These are phyloP conservation scores for Calameuta idolon DNA, from an alignment of 2,888 invertebrate genomes.

Conservation along the genomic window DNA sequence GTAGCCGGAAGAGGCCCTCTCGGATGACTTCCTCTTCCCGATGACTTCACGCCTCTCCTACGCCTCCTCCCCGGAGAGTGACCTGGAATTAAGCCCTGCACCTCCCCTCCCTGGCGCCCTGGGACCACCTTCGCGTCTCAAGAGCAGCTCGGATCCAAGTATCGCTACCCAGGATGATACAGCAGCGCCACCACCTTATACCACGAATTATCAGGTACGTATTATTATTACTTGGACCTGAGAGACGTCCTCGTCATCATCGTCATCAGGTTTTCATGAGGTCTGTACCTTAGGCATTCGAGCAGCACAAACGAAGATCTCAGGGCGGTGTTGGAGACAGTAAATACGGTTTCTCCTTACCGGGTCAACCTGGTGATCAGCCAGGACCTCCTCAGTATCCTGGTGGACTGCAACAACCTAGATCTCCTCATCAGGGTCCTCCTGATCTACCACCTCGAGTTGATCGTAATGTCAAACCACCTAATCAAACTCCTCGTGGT, in stretches of 20 bases:
- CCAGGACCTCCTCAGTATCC: slow-evolving; percentile 61
- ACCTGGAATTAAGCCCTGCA: slow-evolving; percentile 87
- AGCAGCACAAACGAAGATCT: slow-evolving; percentile 58
- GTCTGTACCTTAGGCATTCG: slow-evolving; percentile 42
- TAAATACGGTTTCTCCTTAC: slow-evolving; percentile 74
- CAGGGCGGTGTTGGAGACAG: slow-evolving; percentile 71
- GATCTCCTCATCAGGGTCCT: slow-evolving; percentile 68
- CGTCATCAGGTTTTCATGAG: not conserved
- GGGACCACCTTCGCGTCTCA: slow-evolving; percentile 72
- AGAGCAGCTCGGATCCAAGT: slow-evolving; percentile 89
- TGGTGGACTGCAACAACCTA: slow-evolving; percentile 55
- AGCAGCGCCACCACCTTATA: slow-evolving; percentile 87
- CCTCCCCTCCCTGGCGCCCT: slow-evolving; percentile 73
- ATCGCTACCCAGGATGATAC: slow-evolving; percentile 92
- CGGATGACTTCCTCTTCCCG: slow-evolving; percentile 98
- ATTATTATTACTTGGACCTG: not conserved
- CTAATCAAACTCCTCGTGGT: slow-evolving; percentile 63
- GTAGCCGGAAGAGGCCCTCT: slow-evolving; percentile 95
- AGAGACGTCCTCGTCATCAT: not conserved
- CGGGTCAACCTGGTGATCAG: slow-evolving; percentile 64
- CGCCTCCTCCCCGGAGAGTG: slow-evolving; percentile 96
- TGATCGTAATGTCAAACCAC: slow-evolving; percentile 83
- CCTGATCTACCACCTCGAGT: slow-evolving; percentile 90
- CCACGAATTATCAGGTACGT: slow-evolving; percentile 67
- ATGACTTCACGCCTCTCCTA: slow-evolving; percentile 96